Conservation (phyloP, 1,140 invertebrate species). For the Oreohelix idahoensis region DNA sequence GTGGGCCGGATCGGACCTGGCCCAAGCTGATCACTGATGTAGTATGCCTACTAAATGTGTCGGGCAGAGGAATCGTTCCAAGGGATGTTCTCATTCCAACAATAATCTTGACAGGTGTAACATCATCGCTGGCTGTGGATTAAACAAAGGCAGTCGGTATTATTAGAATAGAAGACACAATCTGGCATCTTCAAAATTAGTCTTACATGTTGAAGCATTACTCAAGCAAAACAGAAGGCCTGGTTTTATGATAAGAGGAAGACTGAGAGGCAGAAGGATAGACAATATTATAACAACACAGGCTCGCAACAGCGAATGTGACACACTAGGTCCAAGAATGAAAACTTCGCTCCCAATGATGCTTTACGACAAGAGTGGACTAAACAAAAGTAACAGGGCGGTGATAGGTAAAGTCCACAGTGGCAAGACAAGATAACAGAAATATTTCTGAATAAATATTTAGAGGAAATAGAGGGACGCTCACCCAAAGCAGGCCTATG, state of each 20-base stretch:
- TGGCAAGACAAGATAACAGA: too few relatives aligned
- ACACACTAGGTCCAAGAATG: too few relatives aligned
- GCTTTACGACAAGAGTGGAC: too few relatives aligned
- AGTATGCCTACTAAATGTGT: conserved; percentile 26
- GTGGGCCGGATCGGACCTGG: conserved; percentile 62
- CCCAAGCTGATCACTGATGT: conserved; percentile 58
- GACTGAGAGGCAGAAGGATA: background rate
- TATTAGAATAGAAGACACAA: background rate
- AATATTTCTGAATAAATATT: too few relatives aligned
- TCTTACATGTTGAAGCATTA: background rate
- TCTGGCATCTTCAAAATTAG: background rate
- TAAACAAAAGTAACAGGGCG: too few relatives aligned
- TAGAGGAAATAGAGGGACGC: too few relatives aligned
- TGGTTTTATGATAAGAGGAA: background rate
- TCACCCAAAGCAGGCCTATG: too few relatives aligned
- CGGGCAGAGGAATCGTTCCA: conserved; percentile 49
- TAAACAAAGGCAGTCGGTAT: background rate
- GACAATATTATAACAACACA: background rate
- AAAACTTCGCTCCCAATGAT: too few relatives aligned
- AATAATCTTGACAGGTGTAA: conserved; percentile 15
- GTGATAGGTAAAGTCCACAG: too few relatives aligned
- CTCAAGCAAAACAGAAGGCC: background rate
- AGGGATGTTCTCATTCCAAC: conserved; percentile 45
- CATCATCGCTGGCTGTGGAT: conserved; percentile 23
- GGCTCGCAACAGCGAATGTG: too few relatives aligned